These are phyloP conservation scores for Caenorhabditis elegans DNA, from an alignment of 1,140 invertebrate species.

Conservation along the genomic window WBcel235 BX284606.5:6123501-6124000, in stretches of 20 bases:
- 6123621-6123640: constrained; percentile 83
- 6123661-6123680: constrained; percentile 82
- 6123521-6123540: constrained; percentile 80
- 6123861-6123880: too few relatives aligned
- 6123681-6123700: constrained; percentile 73
- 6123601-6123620: constrained; percentile 78
- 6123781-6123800: constrained; percentile 77
- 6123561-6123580: not conserved
- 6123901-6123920: constrained; percentile 83
- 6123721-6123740: constrained; percentile 86
- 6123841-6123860: constrained; percentile 77
- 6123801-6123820: constrained; percentile 86
- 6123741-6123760: constrained; percentile 84
- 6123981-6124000: constrained; percentile 76
- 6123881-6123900: constrained; percentile 76
- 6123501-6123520: constrained; percentile 85
- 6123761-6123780: constrained; percentile 81
- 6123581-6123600: not conserved
- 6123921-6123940: constrained; percentile 84
- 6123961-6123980: constrained; percentile 81
- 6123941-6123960: constrained; percentile 85
- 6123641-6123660: constrained; percentile 87
- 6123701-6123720: constrained; percentile 80
- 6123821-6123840: constrained; percentile 80
- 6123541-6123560: constrained; percentile 76